These are phyloP conservation scores for Mechanitis messenoides DNA, from an alignment of 2,888 invertebrate genomes.

Conservation along the genomic window DNA sequence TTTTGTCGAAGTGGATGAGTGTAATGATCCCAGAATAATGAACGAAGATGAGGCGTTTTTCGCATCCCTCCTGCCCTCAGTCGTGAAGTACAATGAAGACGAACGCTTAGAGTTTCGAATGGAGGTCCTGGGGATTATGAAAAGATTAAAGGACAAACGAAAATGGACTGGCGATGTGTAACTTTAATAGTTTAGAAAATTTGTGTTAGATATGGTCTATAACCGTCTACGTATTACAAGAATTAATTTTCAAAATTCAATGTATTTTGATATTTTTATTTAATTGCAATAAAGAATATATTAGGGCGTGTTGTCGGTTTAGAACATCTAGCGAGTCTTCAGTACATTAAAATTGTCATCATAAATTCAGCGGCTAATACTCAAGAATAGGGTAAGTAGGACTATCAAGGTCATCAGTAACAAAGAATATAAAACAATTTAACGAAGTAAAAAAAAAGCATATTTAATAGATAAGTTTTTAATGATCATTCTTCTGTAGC, in stretches of 20 bases:
- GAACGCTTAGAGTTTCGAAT: slow-evolving; percentile 65
- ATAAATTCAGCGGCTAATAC: not conserved
- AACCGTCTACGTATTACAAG: too few species aligned
- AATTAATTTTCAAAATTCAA: too few species aligned
- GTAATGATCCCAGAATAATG: slow-evolving; percentile 58
- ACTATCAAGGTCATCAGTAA: too few species aligned
- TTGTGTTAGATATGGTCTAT: too few species aligned
- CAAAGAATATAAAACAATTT: too few species aligned
- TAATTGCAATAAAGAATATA: too few species aligned
- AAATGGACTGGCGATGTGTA: slow-evolving; percentile 37
- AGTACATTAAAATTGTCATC: too few species aligned
- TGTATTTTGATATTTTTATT: too few species aligned
- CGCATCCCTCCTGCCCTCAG: slow-evolving; percentile 60
- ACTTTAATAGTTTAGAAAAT: too few species aligned
- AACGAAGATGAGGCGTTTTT: slow-evolving; percentile 72
- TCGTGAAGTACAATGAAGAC: slow-evolving; percentile 63
- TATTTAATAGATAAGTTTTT: slow-evolving; percentile 69
- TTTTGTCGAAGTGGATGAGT: slow-evolving; percentile 47
- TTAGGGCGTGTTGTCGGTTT: too few species aligned
- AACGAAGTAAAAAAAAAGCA: slow-evolving; percentile 24
- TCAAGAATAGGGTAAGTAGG: not conserved
- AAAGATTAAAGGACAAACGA: slow-evolving; percentile 53
- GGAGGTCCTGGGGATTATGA: slow-evolving; percentile 61
- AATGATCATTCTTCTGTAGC: slow-evolving; percentile 72
- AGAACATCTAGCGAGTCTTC: too few species aligned